Percentiles rank a stretch among this genome's conserved stretches.
These are phyloP conservation scores for Epinephelus coioides DNA, from an alignment of 2,797 vertebrate species.

Conservation along the genomic window DNA sequence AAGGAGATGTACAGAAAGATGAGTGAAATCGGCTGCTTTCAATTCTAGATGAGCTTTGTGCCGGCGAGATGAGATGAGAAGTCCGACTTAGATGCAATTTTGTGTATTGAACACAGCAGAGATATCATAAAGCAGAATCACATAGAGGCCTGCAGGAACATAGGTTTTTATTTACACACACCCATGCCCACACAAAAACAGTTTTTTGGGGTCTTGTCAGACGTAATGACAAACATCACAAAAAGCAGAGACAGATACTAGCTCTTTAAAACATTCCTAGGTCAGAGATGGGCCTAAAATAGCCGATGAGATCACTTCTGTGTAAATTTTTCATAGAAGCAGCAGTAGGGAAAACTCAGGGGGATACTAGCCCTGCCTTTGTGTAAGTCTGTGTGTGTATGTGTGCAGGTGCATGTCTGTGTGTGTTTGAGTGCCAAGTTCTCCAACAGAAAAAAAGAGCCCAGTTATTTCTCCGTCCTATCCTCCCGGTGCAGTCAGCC, in stretches of 20 bases:
- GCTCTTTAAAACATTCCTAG: slow-evolving; percentile 85
- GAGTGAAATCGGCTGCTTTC: slow-evolving; percentile 54
- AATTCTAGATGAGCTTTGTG: slow-evolving; percentile 48
- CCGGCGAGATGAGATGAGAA: slow-evolving; percentile 46
- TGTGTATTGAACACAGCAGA: slow-evolving; percentile 48
- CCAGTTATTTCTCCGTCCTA: slow-evolving; percentile 51
- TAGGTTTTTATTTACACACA: slow-evolving; percentile 21
- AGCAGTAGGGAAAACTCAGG: slow-evolving; percentile 83
- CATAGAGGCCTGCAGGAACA: background rate
- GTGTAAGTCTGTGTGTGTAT: slow-evolving; percentile 60
- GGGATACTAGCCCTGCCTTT: slow-evolving; percentile 77
- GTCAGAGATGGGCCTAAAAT: slow-evolving; percentile 86
- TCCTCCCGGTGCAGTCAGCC: slow-evolving; percentile 27
- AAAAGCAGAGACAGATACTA: slow-evolving; percentile 63
- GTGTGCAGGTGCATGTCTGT: slow-evolving; percentile 49
- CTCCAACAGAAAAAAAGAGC: slow-evolving; percentile 64
- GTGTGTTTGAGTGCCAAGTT: slow-evolving; percentile 49
- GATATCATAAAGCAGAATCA: slow-evolving; percentile 47
- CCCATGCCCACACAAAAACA: background rate
- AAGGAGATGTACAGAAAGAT: slow-evolving; percentile 34
- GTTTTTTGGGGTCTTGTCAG: slow-evolving; percentile 25
- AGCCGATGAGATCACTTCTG: slow-evolving; percentile 88
- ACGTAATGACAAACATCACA: slow-evolving; percentile 45
- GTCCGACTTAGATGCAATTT: slow-evolving; percentile 49
- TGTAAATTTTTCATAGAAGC: slow-evolving; percentile 88